phyloP scores from a whole-genome alignment of 2,113 vertebrate genomes.

The Narcine bancroftii region DNA sequence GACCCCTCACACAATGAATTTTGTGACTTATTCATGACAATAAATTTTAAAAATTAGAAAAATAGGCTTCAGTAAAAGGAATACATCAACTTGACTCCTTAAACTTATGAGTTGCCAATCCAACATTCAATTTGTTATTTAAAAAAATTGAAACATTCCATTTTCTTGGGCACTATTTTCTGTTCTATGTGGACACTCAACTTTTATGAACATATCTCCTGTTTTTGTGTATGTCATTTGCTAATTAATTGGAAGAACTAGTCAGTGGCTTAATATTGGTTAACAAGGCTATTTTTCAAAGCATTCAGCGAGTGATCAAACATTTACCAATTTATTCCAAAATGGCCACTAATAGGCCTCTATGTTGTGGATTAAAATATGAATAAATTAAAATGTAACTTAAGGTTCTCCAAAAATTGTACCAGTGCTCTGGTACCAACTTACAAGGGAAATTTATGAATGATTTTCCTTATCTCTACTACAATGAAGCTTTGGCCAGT shows the following conservation, averaged over 20 bases:
- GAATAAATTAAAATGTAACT: neutral
- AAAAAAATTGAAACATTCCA: neutral
- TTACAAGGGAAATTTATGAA: neutral
- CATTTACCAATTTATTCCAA: neutral
- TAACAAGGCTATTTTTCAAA: neutral
- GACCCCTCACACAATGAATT: too few relatives aligned
- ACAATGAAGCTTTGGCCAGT: neutral
- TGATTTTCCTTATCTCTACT: neutral
- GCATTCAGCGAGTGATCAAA: neutral
- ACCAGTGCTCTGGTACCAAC: neutral
- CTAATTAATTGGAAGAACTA: neutral
- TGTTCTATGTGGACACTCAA: neutral
- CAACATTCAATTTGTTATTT: neutral
- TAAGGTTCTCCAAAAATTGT: neutral
- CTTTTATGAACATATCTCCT: neutral
- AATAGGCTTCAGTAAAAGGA: neutral
- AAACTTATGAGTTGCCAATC: neutral
- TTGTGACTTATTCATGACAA: too few relatives aligned
- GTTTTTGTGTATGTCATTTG: neutral
- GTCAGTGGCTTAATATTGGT: neutral
- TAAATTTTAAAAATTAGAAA: too few relatives aligned
- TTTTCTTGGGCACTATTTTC: neutral
- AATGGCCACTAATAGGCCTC: neutral
- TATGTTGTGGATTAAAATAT: neutral
- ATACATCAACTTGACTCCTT: too few relatives aligned